Evolutionary conservation across 2,113 vertebrate species (phyloP), one percentile per base, ranked within the genome.

Genomic region (Plotosus lineatus): DNA sequence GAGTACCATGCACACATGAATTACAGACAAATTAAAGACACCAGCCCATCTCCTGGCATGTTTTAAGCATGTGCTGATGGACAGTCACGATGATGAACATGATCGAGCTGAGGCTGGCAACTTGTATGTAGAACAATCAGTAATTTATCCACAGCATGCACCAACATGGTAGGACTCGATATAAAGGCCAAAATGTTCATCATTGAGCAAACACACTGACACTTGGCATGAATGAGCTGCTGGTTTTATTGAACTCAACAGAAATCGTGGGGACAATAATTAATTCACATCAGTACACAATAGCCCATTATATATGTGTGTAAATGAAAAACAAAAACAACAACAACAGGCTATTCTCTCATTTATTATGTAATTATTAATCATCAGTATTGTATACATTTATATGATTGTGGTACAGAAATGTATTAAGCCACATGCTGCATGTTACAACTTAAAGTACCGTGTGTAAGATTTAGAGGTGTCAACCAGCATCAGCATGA

Each of bases 401-500:
- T 80, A 85, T 81, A 86, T 56, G 78, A 81, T 42, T 78, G 40
- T 81, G 81, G 26, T 84, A 80, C 65, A 71, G 77, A 78, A 65
- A 87, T 66, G 58, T 81, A 48, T 73, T 65, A 74, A 85, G 80
- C 72, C 78, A 88, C 85, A 89, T 88, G 88, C 84, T 84, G 81
- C 68, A 83, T 85, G 72, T 85, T 82, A 80, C 82, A 71, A 88
- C 50, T 42, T 65, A 56, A 63, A 51, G 66, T 80, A 3, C 14
- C 50, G 15, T 51, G 14, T 19, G n/a, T n/a, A n/a, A n/a, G n/a
- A n/a, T n/a, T n/a, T n/a, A n/a, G n/a, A n/a, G n/a, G n/a, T n/a
- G n/a, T n/a, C n/a, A n/a, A n/a, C n/a, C n/a, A n/a, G n/a, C n/a
- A n/a, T n/a, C n/a, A n/a, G n/a, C n/a, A n/a, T n/a, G n/a, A n/a